A percentile compares a stretch with the other conserved stretches of the same genome.
phyloP scores from a whole-genome alignment of 2,888 invertebrate species.

The Carpatolechia fugitivella region DNA sequence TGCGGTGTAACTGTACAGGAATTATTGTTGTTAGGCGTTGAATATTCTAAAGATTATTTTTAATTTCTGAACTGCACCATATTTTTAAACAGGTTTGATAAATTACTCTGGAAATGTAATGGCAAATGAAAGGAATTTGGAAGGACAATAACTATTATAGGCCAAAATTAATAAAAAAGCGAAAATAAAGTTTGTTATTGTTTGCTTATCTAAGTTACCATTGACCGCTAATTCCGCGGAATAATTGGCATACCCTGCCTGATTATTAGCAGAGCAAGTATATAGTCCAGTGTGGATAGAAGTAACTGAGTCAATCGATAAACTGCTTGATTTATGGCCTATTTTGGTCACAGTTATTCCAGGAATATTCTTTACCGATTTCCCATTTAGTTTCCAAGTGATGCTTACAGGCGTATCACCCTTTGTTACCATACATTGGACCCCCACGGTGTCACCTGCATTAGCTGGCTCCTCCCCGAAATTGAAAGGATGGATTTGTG shows the following conservation, averaged over 20 bases:
- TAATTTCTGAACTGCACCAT: neutral
- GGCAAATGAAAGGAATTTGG: neutral
- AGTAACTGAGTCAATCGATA: conserved; percentile 86
- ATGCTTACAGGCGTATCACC: conserved; percentile 89
- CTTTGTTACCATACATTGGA: conserved; percentile 87
- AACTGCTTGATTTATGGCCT: conserved; percentile 82
- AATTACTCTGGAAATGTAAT: no score
- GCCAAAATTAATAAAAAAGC: conserved; percentile 15
- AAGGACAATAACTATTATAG: neutral
- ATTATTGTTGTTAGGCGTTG: neutral
- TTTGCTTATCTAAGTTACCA: conserved; percentile 69
- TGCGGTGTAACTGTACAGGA: conserved; percentile 84
- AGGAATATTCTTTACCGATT: conserved; percentile 71
- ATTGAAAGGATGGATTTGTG: conserved; percentile 87
- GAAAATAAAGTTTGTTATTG: conserved; percentile 3
- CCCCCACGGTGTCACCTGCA: conserved; percentile 87
- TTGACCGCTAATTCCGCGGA: conserved; percentile 84
- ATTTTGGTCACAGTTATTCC: conserved; percentile 80
- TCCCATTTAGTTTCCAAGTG: conserved; percentile 86
- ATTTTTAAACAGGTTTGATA: no score
- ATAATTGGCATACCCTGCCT: conserved; percentile 83
- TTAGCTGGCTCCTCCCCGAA: conserved; percentile 89
- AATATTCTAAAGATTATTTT: neutral
- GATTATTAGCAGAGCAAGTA: conserved; percentile 84
- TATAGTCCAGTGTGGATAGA: conserved; percentile 87